These are phyloP conservation scores for Pyrgus malvae DNA, from an alignment of 2,888 invertebrate species.

Conservation along the genomic window DNA sequence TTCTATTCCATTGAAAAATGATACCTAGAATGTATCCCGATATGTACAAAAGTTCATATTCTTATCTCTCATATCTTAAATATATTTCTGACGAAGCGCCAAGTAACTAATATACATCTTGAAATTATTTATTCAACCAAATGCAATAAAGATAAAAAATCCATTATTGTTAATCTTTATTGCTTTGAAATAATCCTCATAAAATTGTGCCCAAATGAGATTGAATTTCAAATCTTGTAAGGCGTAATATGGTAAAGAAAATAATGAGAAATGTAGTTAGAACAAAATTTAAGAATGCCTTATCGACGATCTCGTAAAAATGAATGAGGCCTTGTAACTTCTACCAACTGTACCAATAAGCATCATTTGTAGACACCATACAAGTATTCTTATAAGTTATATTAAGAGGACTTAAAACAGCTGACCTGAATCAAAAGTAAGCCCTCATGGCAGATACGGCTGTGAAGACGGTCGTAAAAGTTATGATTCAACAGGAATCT, in stretches of 20 bases:
- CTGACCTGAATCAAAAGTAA: neutral
- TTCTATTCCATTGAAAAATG: too few species aligned
- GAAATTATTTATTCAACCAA: slow-evolving; percentile 2
- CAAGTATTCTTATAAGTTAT: too few species aligned
- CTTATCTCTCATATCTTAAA: neutral
- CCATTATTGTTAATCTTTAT: slow-evolving; percentile 13
- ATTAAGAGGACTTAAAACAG: too few species aligned
- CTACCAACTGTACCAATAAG: neutral
- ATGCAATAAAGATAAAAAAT: slow-evolving; percentile 18
- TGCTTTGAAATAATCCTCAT: slow-evolving; percentile 4
- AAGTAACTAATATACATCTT: neutral
- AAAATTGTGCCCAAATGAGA: too few species aligned
- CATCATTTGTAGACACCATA: too few species aligned
- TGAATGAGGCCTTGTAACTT: too few species aligned
- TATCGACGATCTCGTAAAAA: too few species aligned
- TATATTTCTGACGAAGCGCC: slow-evolving; percentile 16
- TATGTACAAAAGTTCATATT: slow-evolving; percentile 2
- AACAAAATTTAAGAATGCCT: too few species aligned
- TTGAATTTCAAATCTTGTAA: too few species aligned
- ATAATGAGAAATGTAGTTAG: too few species aligned
- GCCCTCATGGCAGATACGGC: neutral
- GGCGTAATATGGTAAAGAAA: too few species aligned
- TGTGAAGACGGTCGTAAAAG: slow-evolving; percentile 2
- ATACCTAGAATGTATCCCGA: too few species aligned
- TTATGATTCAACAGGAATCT: neutral